Percentiles rank a stretch among this genome's conserved stretches.
Conservation (phyloP, 2,888 invertebrate species). For the Elegia similella region DNA sequence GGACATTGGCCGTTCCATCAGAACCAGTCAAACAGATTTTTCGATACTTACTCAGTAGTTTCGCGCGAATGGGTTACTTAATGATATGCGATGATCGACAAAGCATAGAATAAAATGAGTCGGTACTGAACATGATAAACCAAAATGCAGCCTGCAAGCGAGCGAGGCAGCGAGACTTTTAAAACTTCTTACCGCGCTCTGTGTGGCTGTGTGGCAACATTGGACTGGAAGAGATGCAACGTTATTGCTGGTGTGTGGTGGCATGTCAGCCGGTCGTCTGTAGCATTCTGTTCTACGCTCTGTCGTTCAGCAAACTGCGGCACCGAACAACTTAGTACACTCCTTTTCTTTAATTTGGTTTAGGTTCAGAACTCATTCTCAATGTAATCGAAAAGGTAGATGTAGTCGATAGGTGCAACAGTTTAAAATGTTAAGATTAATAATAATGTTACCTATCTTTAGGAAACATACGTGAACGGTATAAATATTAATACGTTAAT, state of each 20-base stretch:
- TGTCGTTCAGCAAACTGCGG: conserved; percentile 32
- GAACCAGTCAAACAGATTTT: too few relatives aligned
- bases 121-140: not conserved
- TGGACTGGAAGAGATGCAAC: conserved; percentile 41
- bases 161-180: conserved; percentile 13
- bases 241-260: not conserved
- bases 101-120: conserved; percentile 38
- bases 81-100: conserved; percentile 46
- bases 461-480: too few relatives aligned
- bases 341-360: too few relatives aligned
- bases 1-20: too few relatives aligned
- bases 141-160: not conserved
- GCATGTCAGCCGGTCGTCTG: too few relatives aligned
- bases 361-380: too few relatives aligned
- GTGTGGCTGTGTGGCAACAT: conserved; percentile 39
- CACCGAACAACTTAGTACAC: too few relatives aligned
- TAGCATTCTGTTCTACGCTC: conserved; percentile 29
- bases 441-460: too few relatives aligned
- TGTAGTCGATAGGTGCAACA: too few relatives aligned
- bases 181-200: conserved; percentile 40
- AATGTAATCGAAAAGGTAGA: not conserved
- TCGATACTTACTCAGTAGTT: too few relatives aligned
- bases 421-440: too few relatives aligned
- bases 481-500: too few relatives aligned
- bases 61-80: not conserved